Evolutionary conservation across 1,140 invertebrate genomes (phyloP).

Genomic region (Subanguina moxae): DNA sequence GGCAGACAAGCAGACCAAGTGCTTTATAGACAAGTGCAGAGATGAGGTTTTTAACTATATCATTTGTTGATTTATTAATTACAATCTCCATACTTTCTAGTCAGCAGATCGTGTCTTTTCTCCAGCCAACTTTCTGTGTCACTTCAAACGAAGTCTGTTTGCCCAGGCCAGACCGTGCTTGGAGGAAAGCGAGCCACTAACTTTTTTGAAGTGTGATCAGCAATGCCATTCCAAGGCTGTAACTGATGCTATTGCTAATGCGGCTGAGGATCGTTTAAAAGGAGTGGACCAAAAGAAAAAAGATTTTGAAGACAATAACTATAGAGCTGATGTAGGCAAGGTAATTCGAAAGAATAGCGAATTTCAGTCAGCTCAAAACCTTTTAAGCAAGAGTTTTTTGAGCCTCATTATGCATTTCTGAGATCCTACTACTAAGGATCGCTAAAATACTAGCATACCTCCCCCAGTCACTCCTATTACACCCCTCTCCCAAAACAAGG

Average conservation of each 20-base stretch:
- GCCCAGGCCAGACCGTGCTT: slow-evolving; percentile 41
- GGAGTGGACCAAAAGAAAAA: neutral
- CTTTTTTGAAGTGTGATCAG: slow-evolving; percentile 57
- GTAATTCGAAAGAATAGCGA: neutral
- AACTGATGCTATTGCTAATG: neutral
- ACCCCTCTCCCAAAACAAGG: too few relatives aligned
- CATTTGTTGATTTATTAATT: neutral
- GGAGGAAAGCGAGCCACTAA: slow-evolving; percentile 55
- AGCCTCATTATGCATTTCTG: too few relatives aligned
- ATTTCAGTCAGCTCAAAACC: too few relatives aligned
- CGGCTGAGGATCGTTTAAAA: neutral
- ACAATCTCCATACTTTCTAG: slow-evolving; percentile 26
- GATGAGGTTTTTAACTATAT: slow-evolving; percentile 43
- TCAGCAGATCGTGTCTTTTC: slow-evolving; percentile 57
- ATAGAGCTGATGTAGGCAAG: slow-evolving; percentile 13
- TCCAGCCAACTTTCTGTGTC: slow-evolving; percentile 56
- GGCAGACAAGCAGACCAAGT: slow-evolving; percentile 54
- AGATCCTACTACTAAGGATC: too few relatives aligned
- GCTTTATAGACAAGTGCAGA: slow-evolving; percentile 52
- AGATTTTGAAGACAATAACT: too few relatives aligned
- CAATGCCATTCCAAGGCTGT: slow-evolving; percentile 44
- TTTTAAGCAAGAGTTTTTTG: too few relatives aligned
- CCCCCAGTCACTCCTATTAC: too few relatives aligned
- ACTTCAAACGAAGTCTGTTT: slow-evolving; percentile 54
- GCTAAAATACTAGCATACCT: too few relatives aligned